Conservation (phyloP, 2,888 invertebrate species). For the Leptinotarsa peninsularis region DNA sequence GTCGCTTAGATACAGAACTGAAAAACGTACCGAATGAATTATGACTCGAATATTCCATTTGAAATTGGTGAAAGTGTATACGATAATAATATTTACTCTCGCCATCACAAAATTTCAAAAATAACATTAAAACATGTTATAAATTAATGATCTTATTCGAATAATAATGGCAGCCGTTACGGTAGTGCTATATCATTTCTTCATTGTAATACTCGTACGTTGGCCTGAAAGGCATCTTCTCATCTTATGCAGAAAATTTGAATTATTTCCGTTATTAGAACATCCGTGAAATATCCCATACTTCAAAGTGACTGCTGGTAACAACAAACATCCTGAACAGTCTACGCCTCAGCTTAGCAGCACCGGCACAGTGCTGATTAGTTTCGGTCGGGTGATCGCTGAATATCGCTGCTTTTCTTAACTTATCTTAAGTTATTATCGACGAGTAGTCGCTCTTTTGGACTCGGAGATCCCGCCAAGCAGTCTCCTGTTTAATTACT, state of each 20-base stretch:
- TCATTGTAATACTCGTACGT: no score
- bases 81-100: no score
- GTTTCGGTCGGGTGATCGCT: conserved; percentile 41
- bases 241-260: conserved; percentile 2
- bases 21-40: no score
- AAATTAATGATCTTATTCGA: no score
- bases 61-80: no score
- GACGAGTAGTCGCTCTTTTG: conserved; percentile 14
- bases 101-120: no score
- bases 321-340: conserved; percentile 27
- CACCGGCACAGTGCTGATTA: conserved; percentile 32
- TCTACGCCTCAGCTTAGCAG: conserved; percentile 12
- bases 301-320: conserved; percentile 25
- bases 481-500: conserved; percentile 53
- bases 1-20: no score
- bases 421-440: conserved; percentile 40
- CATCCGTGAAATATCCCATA: conserved; percentile 22
- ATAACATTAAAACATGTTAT: no score
- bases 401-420: conserved; percentile 36
- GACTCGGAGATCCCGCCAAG: conserved; percentile 40
- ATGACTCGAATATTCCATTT: no score
- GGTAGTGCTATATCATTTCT: no score
- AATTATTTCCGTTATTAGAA: conserved; percentile 3
- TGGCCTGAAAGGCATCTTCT: background rate
- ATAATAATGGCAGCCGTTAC: no score